Evolutionary conservation across 2,113 vertebrate species (phyloP), one percentile per base, ranked within the genome.

Genomic region (Rhinoderma darwinii): DNA sequence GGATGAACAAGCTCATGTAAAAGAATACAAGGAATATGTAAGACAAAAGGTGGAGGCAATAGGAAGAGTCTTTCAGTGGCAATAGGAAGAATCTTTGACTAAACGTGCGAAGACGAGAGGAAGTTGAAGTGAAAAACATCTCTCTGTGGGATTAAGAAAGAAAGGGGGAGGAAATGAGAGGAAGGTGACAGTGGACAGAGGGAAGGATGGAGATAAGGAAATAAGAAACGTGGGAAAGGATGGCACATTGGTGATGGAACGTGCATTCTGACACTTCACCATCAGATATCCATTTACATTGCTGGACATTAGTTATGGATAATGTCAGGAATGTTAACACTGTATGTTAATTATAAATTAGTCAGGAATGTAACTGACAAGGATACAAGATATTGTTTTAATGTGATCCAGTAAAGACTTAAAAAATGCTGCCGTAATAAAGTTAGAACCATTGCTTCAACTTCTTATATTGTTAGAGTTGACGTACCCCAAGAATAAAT

Each of bases 101-200:
- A 66, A 41, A 78, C 74, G 39, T 86, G 74, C 63, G 17, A 78
- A 68, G 4, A 56, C 8, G 9, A 66, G 75, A 86, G 84, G 84
- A 86, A 86, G 84, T 54, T 80, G 32, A 32, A n/a, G 76, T 70
- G 41, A 80, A 86, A 86, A 86, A 86, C 75, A 86, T 86, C 61
- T 79, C 84, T 78, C 73, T 78, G 20, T 86, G 63, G 84, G 75
- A 44, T 80, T 72, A 76, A 72, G 84, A 86, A 86, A 80, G 84
- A 80, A 86, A 86, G 61, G 77, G 68, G 61, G 50, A 86, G 76
- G 84, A 86, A 86, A 78, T 70, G 54, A 86, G 84, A 78, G 84
- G 75, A 86, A 86, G 84, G 76, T 86, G 84, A 86, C 84, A 72
- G 84, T 86, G 84, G 84, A 80, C 75, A 80, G 75, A 72, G 84